Percentiles rank a stretch among this genome's conserved stretches.
Conservation (phyloP, 1,140 invertebrate species). For the Cecropterus lyciades region DNA sequence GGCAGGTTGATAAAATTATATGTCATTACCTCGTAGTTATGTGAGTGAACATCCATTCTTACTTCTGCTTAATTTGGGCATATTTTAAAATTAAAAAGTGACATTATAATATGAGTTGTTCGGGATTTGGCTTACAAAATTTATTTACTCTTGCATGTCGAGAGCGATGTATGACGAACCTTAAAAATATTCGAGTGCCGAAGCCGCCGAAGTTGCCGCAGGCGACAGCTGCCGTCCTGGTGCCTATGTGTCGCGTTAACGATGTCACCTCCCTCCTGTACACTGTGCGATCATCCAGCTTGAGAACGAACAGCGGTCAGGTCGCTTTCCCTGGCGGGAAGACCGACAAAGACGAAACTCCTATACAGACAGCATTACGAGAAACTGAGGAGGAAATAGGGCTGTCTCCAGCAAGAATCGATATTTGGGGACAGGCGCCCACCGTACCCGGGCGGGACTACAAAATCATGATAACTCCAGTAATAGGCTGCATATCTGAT, state of each 20-base stretch:
- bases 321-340: slow-evolving; percentile 96
- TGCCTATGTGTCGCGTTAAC: slow-evolving; percentile 90
- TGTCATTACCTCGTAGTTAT: too few species aligned
- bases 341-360: slow-evolving; percentile 87
- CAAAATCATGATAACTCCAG: slow-evolving; percentile 88
- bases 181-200: slow-evolving; percentile 56
- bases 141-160: slow-evolving; percentile 61
- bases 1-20: background rate
- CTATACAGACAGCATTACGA: slow-evolving; percentile 90
- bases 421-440: slow-evolving; percentile 89
- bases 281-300: slow-evolving; percentile 90
- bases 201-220: slow-evolving; percentile 41
- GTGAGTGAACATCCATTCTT: background rate
- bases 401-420: slow-evolving; percentile 86
- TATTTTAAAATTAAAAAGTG: slow-evolving; percentile 7
- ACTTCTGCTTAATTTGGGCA: background rate
- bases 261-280: slow-evolving; percentile 91
- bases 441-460: slow-evolving; percentile 81
- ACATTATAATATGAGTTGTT: slow-evolving; percentile 33
- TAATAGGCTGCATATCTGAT: slow-evolving; percentile 88
- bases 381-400: slow-evolving; percentile 96
- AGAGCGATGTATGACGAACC: slow-evolving; percentile 62
- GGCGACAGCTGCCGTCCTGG: slow-evolving; percentile 83
- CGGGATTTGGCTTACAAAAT: slow-evolving; percentile 49
- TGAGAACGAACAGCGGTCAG: slow-evolving; percentile 91